These are phyloP conservation scores for Seriola quinqueradiata DNA, from an alignment of 2,113 vertebrate species.

Conservation along the genomic window DNA sequence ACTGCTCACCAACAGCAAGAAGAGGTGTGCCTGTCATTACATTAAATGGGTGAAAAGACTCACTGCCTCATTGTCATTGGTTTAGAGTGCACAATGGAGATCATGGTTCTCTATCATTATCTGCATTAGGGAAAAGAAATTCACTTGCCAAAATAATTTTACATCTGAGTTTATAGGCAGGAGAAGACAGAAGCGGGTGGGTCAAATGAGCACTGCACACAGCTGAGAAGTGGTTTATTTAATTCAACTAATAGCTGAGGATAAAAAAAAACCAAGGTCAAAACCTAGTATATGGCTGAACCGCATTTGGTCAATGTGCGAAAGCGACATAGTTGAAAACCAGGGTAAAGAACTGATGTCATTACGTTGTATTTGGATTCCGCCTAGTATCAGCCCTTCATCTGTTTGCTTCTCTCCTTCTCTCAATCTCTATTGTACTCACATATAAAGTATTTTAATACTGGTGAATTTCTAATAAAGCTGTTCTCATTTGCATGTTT, in stretches of 20 bases:
- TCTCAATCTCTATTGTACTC: no score
- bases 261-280: background rate
- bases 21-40: background rate
- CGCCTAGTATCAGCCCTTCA: no score
- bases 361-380: no score
- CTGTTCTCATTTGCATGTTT: no score
- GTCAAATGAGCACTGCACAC: conserved; percentile 11
- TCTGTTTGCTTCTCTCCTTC: no score
- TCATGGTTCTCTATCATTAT: conserved; percentile 1
- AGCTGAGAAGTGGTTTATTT: conserved; percentile 22
- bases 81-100: background rate
- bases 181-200: background rate
- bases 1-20: background rate
- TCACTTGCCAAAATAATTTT: conserved; percentile 13
- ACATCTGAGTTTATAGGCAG: conserved; percentile 11
- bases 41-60: conserved; percentile 17
- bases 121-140: background rate
- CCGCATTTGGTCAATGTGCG: no score
- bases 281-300: no score
- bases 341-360: no score
- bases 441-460: no score
- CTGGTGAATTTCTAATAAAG: no score
- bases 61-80: background rate
- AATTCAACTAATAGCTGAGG: conserved; percentile 17
- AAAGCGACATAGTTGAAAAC: no score